A percentile compares a stretch with the other conserved stretches of the same genome.
phyloP scores from a whole-genome alignment of 1,140 invertebrate species.

The Chlorops oryzae region DNA sequence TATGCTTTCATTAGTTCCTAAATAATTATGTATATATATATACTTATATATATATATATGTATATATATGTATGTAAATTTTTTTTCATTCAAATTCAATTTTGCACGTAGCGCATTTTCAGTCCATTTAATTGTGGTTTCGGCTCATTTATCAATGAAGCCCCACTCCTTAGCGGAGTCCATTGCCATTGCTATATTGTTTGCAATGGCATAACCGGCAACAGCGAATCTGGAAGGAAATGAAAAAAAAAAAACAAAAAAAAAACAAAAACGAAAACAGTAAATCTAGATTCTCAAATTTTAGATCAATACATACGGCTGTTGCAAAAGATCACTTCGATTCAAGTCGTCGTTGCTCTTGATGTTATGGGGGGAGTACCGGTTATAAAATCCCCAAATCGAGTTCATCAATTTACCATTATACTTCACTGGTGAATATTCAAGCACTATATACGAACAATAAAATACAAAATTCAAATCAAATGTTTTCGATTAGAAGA shows the following conservation, averaged over 20 bases:
- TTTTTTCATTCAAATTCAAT: too few relatives aligned
- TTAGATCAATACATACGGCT: slow-evolving; percentile 48
- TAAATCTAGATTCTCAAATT: slow-evolving; percentile 7
- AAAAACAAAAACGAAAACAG: not conserved
- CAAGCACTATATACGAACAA: slow-evolving; percentile 41
- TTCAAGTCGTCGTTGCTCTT: slow-evolving; percentile 63
- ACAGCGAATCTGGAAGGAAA: slow-evolving; percentile 16
- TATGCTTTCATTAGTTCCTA: too few relatives aligned
- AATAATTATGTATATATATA: too few relatives aligned
- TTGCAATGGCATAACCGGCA: slow-evolving; percentile 18
- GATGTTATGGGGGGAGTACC: slow-evolving; percentile 77
- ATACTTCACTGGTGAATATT: slow-evolving; percentile 64
- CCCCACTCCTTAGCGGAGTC: slow-evolving; percentile 14
- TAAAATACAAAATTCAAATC: slow-evolving; percentile 8
- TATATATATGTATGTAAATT: too few relatives aligned
- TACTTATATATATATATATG: too few relatives aligned
- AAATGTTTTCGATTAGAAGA: not conserved
- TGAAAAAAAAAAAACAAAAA: not conserved
- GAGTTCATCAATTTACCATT: slow-evolving; percentile 84
- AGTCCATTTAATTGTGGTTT: not conserved
- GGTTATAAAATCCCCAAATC: slow-evolving; percentile 83
- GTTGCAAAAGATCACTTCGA: slow-evolving; percentile 48
- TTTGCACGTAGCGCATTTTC: too few relatives aligned
- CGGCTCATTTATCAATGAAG: slow-evolving; percentile 9
- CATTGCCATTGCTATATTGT: slow-evolving; percentile 16